Percentiles rank a stretch among this genome's conserved stretches.
Evolutionary conservation across 2,797 vertebrate genomes (phyloP).

Genomic region (Lepilemur ruficaudatus): DNA sequence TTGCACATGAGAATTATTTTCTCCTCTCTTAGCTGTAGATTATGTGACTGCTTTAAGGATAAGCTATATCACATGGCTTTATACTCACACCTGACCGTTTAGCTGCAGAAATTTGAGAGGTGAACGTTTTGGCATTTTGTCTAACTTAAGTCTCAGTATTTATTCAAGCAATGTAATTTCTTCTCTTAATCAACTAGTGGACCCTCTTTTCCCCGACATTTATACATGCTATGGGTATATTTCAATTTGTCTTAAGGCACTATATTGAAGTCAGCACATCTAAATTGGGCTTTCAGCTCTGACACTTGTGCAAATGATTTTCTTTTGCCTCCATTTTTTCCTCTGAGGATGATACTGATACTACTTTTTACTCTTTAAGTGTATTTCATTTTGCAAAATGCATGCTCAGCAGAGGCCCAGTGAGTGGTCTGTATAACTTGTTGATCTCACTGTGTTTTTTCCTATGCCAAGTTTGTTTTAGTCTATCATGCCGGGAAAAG

Average conservation of each 20-base stretch:
- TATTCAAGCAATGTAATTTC: neutral
- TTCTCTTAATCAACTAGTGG: neutral
- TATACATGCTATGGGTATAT: neutral
- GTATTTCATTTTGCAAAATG: slow-evolving; percentile 18
- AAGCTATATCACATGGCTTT: neutral
- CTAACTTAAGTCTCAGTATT: neutral
- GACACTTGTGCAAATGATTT: neutral
- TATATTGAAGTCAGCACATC: neutral
- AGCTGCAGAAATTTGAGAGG: neutral
- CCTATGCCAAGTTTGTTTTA: neutral
- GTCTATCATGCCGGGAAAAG: neutral
- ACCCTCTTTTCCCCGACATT: neutral
- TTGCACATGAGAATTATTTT: neutral
- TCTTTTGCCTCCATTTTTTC: neutral
- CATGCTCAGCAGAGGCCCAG: neutral
- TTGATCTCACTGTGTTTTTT: neutral
- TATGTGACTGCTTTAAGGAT: neutral
- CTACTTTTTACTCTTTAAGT: neutral
- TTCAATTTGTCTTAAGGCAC: neutral
- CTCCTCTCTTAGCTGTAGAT: neutral
- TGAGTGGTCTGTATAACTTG: neutral
- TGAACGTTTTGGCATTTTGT: neutral
- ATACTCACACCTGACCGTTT: neutral
- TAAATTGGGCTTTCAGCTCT: neutral
- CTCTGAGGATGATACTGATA: neutral